A percentile compares a stretch with the other conserved stretches of the same genome.
Conservation (phyloP, 2,113 vertebrate species). For the Neomonachus schauinslandi region DNA sequence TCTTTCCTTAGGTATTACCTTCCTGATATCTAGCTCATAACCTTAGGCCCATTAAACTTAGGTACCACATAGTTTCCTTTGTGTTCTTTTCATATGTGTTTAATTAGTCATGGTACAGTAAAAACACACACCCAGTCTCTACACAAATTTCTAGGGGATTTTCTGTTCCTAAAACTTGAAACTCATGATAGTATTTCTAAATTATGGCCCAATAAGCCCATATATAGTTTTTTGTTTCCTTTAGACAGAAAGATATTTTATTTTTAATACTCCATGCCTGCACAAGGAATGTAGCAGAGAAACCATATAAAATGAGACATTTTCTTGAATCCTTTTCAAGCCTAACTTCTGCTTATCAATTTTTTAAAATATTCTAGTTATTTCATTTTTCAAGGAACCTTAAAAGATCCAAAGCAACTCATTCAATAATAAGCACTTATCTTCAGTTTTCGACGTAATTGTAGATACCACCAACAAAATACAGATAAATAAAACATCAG, state of each 20-base stretch:
- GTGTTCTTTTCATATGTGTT: background rate
- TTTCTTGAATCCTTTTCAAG: slow-evolving; percentile 28
- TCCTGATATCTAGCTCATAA: background rate
- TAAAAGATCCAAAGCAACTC: slow-evolving; percentile 17
- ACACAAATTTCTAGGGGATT: slow-evolving; percentile 44
- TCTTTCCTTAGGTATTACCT: background rate
- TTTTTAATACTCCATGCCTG: slow-evolving; percentile 59
- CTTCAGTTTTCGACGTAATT: background rate
- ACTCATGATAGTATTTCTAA: slow-evolving; percentile 43
- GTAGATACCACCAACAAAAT: background rate
- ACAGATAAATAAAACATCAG: background rate
- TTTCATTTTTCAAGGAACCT: slow-evolving; percentile 11
- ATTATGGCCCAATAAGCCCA: background rate
- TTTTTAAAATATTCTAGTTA: background rate
- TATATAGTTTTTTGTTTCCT: slow-evolving; percentile 49
- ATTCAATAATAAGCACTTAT: background rate
- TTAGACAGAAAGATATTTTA: slow-evolving; percentile 59
- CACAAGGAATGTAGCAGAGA: slow-evolving; percentile 27
- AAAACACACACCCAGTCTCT: background rate
- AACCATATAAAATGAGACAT: slow-evolving; percentile 62
- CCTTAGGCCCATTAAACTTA: background rate
- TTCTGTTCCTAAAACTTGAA: slow-evolving; percentile 51
- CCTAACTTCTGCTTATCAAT: slow-evolving; percentile 11
- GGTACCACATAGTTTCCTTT: background rate
- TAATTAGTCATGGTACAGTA: slow-evolving; percentile 47